These are phyloP conservation scores for Bambusicola thoracicus DNA, from an alignment of 2,113 vertebrate species.

Conservation along the genomic window DNA sequence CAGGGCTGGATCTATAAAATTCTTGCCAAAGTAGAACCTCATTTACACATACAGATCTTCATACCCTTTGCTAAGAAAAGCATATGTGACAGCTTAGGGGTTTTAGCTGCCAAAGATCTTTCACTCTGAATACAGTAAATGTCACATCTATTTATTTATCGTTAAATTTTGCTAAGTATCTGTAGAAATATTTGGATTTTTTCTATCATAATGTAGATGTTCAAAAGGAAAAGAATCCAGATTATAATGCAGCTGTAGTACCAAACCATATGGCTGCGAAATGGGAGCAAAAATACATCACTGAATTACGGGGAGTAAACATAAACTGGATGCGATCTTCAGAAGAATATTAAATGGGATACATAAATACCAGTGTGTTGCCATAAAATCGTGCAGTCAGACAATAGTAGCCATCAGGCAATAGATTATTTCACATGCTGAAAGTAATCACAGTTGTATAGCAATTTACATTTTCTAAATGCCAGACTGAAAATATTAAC, in stretches of 20 bases:
- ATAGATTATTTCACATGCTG: conserved; percentile 40
- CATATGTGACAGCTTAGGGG: conserved; percentile 82
- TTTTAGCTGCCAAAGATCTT: conserved; percentile 85
- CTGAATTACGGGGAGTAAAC: conserved; percentile 58
- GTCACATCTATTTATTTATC: conserved; percentile 84
- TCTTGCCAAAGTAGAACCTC: conserved; percentile 82
- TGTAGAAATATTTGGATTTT: conserved; percentile 79
- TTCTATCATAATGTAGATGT: conserved; percentile 70
- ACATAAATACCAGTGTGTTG: conserved; percentile 40
- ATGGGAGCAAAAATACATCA: conserved; percentile 52
- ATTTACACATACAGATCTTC: conserved; percentile 83
- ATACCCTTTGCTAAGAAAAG: conserved; percentile 82
- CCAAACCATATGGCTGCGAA: conserved; percentile 68
- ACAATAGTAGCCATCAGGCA: conserved; percentile 45
- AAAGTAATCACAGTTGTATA: conserved; percentile 56
- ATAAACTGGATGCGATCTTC: conserved; percentile 56
- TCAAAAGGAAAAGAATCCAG: conserved; percentile 67
- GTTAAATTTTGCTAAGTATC: conserved; percentile 80
- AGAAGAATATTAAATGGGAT: conserved; percentile 64
- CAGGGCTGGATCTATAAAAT: conserved; percentile 77
- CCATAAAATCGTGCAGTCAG: conserved; percentile 46
- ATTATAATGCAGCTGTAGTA: conserved; percentile 73
- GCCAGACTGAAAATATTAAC: conserved; percentile 55
- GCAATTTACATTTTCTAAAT: conserved; percentile 46
- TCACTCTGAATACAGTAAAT: conserved; percentile 85